Evolutionary conservation across 1,140 invertebrate genomes (phyloP).

Genomic region (Pachyrhynchus sulphureomaculatus): DNA sequence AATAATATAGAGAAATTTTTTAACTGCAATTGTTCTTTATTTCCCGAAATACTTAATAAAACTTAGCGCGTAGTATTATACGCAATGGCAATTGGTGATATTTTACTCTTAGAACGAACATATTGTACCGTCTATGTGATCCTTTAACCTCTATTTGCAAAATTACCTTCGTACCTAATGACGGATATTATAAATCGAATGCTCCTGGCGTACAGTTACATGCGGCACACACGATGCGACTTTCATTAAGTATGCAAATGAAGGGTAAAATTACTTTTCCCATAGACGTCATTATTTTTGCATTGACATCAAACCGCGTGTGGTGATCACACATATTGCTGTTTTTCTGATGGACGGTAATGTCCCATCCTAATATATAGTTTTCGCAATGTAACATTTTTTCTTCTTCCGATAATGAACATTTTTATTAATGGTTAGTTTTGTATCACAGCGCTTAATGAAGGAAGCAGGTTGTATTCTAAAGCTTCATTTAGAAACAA

Average conservation of each 20-base stretch:
- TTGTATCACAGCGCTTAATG: background rate
- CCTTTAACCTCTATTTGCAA: slow-evolving; percentile 1
- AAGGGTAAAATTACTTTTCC: slow-evolving; percentile 55
- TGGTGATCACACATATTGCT: slow-evolving; percentile 48
- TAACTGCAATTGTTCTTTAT: too few species aligned
- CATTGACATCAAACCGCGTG: slow-evolving; percentile 51
- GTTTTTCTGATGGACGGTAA: slow-evolving; percentile 39
- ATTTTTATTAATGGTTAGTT: background rate
- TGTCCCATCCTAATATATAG: slow-evolving; percentile 21
- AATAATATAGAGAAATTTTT: too few species aligned
- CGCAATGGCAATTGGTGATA: too few species aligned
- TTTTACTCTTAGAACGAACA: too few species aligned
- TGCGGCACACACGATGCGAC: slow-evolving; percentile 43
- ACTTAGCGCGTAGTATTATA: too few species aligned
- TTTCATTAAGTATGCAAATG: slow-evolving; percentile 56
- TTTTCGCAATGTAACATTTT: slow-evolving; percentile 15
- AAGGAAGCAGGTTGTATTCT: too few species aligned
- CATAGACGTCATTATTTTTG: slow-evolving; percentile 55
- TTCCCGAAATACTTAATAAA: too few species aligned
- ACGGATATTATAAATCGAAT: slow-evolving; percentile 7
- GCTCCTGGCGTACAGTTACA: slow-evolving; percentile 17
- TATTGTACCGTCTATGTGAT: too few species aligned
- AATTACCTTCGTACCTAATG: slow-evolving; percentile 16
- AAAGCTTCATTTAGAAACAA: too few species aligned
- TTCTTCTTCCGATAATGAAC: background rate